Conservation (phyloP, 2,888 invertebrate species). For the Mesoligia furuncula region DNA sequence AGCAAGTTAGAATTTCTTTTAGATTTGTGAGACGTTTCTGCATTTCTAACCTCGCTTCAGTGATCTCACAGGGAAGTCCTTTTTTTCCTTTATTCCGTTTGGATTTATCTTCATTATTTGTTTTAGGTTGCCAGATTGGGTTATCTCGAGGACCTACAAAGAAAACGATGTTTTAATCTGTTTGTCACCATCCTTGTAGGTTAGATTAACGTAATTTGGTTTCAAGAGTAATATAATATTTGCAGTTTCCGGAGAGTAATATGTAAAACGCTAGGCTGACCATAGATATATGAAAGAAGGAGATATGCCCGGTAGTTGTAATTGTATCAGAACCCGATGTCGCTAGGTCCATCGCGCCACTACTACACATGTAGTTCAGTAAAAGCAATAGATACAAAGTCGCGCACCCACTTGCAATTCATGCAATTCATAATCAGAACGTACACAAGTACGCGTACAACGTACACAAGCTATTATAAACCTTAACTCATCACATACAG, state of each 20-base stretch:
- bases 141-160: slow-evolving; percentile 48
- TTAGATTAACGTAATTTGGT: not conserved
- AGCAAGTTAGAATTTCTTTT: slow-evolving; percentile 31
- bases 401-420: no score
- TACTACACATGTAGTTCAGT: no score
- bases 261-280: not conserved
- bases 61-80: not conserved
- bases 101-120: not conserved
- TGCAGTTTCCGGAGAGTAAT: not conserved
- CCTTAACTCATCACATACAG: no score
- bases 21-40: slow-evolving; percentile 39
- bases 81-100: slow-evolving; percentile 2
- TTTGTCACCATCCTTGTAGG: not conserved
- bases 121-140: not conserved
- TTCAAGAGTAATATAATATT: no score
- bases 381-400: no score
- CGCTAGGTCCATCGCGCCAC: no score
- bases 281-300: no score
- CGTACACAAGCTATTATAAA: no score
- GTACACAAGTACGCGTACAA: no score
- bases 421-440: no score
- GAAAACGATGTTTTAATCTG: slow-evolving; percentile 14
- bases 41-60: not conserved
- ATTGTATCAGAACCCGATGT: no score
- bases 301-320: no score